phyloP scores from a whole-genome alignment of 2,888 invertebrate genomes.

The Epinotia nisella region DNA sequence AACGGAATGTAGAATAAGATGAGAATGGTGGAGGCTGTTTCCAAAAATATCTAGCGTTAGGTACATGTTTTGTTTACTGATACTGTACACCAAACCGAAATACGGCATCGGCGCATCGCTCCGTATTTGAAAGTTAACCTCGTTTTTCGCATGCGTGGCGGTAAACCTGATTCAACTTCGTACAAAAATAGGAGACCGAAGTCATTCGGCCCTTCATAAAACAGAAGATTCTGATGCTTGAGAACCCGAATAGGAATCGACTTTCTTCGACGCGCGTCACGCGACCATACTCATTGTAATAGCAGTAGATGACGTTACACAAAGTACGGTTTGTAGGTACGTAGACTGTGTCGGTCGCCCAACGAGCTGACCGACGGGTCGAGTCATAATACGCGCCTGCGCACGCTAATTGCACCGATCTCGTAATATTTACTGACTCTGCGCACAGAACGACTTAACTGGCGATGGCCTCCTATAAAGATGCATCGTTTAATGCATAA shows the following conservation, averaged over 20 bases:
- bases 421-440: constrained; percentile 17
- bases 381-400: constrained; percentile 30
- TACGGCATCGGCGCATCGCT: no score
- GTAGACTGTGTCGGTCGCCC: constrained; percentile 20
- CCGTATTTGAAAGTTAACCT: no score
- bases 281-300: background rate
- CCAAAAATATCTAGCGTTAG: no score
- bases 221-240: background rate
- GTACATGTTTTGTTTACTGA: no score
- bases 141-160: no score
- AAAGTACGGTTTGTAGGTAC: background rate
- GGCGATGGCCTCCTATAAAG: background rate
- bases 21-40: no score
- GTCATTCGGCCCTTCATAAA: no score
- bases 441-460: constrained; percentile 8
- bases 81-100: no score
- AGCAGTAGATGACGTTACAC: background rate
- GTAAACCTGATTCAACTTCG: no score
- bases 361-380: constrained; percentile 31
- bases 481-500: background rate
- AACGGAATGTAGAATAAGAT: no score
- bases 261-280: background rate
- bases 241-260: background rate
- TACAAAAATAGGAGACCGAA: no score
- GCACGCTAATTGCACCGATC: constrained; percentile 29